Evolutionary conservation across 2,797 vertebrate genomes (phyloP).

Genomic region (Phoebastria nigripes): DNA sequence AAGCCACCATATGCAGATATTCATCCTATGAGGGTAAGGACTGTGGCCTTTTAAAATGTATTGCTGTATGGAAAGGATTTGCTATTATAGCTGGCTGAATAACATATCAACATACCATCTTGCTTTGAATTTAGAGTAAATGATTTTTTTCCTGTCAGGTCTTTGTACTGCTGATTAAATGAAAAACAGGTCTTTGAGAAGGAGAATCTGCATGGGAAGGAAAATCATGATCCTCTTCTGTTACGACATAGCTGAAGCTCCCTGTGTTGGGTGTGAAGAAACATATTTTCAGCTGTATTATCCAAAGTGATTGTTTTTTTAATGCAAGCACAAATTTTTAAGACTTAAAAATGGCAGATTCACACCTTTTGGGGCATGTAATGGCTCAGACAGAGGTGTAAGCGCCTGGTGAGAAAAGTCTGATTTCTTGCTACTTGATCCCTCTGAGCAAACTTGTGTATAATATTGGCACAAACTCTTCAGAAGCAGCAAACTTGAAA

Average conservation of each 20-base stretch:
- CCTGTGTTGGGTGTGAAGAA: neutral
- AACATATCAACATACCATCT: neutral
- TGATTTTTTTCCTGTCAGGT: neutral
- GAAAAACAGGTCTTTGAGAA: neutral
- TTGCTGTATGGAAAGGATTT: neutral
- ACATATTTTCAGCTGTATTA: neutral
- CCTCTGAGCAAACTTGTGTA: neutral
- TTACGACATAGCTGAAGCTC: neutral
- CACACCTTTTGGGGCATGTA: neutral
- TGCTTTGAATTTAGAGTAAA: neutral
- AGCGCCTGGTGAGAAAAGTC: neutral
- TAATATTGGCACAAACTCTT: neutral
- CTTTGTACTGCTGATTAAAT: neutral
- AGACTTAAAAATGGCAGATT: neutral
- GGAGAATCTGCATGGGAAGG: neutral
- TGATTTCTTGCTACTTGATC: neutral
- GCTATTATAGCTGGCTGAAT: neutral
- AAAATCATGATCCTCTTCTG: neutral
- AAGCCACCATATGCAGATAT: conserved; percentile 96
- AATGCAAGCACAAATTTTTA: neutral
- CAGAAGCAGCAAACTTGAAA: neutral
- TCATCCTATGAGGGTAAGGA: conserved; percentile 92
- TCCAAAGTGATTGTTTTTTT: neutral
- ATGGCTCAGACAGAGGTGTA: neutral
- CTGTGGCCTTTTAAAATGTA: neutral